Percentiles rank a stretch among this genome's conserved stretches.
phyloP scores from a whole-genome alignment of 2,888 invertebrate genomes.

The Chrysodeixis includens region DNA sequence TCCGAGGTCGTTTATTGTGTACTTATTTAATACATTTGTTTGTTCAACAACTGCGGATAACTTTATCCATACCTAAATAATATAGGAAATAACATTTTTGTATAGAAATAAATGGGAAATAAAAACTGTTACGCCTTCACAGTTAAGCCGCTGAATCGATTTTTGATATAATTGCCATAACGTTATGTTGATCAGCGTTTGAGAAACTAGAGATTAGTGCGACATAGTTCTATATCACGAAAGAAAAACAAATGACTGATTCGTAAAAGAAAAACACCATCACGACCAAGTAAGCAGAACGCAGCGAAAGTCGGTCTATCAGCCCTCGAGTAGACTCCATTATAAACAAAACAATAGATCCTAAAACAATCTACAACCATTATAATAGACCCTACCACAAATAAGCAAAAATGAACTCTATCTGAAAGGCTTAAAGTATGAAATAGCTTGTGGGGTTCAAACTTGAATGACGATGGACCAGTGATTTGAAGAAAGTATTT shows the following conservation, averaged over 20 bases:
- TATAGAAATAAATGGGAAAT: not conserved
- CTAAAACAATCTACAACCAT: not conserved
- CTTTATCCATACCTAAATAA: no score
- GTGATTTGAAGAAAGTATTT: constrained; percentile 23
- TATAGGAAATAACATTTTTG: no score
- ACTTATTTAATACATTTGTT: no score
- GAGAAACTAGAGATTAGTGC: no score
- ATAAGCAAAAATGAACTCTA: not conserved
- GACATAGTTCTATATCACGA: no score
- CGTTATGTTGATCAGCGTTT: no score
- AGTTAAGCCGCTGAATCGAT: no score
- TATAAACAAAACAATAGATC: not conserved
- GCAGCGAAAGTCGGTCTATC: not conserved
- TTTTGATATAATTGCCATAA: no score
- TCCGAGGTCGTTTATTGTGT: not conserved
- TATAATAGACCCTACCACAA: not conserved
- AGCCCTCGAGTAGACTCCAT: not conserved
- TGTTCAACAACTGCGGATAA: no score
- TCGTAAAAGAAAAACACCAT: not conserved
- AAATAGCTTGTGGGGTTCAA: not conserved
- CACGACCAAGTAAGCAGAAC: constrained; percentile 1
- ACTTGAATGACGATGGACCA: constrained; percentile 8
- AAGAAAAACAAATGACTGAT: not conserved
- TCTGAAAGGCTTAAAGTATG: not conserved
- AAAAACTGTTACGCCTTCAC: no score